These are phyloP conservation scores for Cottoperca gobio DNA, from an alignment of 2,797 vertebrate genomes.

Conservation along the genomic window DNA sequence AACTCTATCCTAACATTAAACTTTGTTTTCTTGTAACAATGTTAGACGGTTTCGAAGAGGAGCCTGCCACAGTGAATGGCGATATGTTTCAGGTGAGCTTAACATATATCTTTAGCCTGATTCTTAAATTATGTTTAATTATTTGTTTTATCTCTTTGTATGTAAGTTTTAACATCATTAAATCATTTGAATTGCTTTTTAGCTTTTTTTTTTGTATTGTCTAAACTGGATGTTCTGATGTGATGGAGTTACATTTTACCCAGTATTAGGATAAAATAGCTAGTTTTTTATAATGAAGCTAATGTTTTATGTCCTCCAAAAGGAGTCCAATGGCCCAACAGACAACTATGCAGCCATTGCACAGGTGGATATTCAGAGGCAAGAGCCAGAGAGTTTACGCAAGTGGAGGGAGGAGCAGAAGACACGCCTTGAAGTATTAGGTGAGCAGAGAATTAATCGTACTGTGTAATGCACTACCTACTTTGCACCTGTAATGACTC, in stretches of 20 bases:
- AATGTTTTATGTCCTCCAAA: conserved; percentile 32
- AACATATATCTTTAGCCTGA: neutral
- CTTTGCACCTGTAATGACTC: neutral
- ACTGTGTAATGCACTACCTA: neutral
- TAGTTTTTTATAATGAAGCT: neutral
- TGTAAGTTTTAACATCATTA: neutral
- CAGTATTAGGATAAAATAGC: neutral
- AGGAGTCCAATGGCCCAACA: conserved; percentile 92
- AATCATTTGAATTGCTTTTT: no score
- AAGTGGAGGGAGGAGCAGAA: conserved; percentile 99
- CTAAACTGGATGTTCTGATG: neutral
- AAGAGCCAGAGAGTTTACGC: conserved; percentile 97
- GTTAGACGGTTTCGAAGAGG: conserved; percentile 83
- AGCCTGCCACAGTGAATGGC: conserved; percentile 85
- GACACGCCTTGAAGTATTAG: conserved; percentile 92
- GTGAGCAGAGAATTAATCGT: conserved; percentile 74
- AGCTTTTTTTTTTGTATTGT: neutral
- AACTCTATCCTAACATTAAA: neutral
- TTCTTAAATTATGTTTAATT: neutral
- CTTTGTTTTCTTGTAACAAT: conserved; percentile 54
- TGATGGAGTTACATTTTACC: no score
- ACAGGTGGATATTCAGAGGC: conserved; percentile 93
- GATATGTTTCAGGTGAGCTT: conserved; percentile 89
- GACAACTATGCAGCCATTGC: conserved; percentile 95
- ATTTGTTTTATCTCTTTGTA: neutral